These are phyloP conservation scores for Clepsis dumicolana DNA, from an alignment of 2,888 invertebrate genomes.

Conservation along the genomic window DNA sequence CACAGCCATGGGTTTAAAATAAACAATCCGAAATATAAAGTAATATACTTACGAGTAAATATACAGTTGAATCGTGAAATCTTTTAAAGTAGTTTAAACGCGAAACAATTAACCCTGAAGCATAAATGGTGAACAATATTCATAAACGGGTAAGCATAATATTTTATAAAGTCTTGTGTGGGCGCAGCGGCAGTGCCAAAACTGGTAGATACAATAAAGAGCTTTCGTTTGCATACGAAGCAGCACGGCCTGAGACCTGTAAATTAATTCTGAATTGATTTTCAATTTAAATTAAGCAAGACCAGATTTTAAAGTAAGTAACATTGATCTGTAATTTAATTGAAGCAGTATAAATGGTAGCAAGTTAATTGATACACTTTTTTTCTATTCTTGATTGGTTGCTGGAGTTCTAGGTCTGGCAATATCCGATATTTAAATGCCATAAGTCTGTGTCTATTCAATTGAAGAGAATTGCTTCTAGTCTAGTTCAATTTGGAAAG, in stretches of 20 bases:
- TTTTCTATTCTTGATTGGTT: background rate
- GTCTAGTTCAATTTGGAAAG: constrained; percentile 65
- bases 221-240: constrained; percentile 26
- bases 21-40: background rate
- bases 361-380: background rate
- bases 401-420: background rate
- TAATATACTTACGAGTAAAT: no score
- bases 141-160: constrained; percentile 19
- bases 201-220: constrained; percentile 22
- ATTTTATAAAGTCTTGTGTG: constrained; percentile 24
- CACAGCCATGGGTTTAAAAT: background rate
- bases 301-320: background rate
- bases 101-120: constrained; percentile 27
- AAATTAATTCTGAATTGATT: constrained; percentile 15
- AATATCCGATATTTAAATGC: constrained; percentile 1
- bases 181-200: constrained; percentile 29
- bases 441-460: constrained; percentile 51
- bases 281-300: constrained; percentile 13
- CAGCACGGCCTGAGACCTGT: background rate
- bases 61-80: background rate
- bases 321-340: constrained; percentile 3
- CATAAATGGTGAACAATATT: constrained; percentile 24
- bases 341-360: background rate
- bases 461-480: constrained; percentile 55
- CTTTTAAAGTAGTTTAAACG: constrained; percentile 17